Percentiles rank a stretch among this genome's conserved stretches.
Conservation (phyloP, 2,888 invertebrate genomes). For the Drosophila mulleri region DNA sequence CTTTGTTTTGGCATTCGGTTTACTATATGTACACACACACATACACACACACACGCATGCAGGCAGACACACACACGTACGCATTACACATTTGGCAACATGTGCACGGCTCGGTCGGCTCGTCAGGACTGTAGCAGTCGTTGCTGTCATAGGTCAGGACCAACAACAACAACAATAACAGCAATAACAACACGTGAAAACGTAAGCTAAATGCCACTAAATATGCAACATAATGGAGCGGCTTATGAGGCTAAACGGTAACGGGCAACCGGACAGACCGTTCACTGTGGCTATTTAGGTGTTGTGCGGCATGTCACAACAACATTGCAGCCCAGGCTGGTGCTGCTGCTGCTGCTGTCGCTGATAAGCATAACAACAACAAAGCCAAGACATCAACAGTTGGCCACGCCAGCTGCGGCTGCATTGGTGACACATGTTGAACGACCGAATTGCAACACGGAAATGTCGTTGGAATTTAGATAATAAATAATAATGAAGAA, state of each 20-base stretch:
- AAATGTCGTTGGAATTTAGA: conserved; percentile 2
- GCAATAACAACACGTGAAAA: conserved; percentile 23
- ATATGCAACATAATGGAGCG: conserved; percentile 67
- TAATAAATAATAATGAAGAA: not conserved
- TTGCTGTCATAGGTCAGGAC: conserved; percentile 71
- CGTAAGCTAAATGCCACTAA: conserved; percentile 69
- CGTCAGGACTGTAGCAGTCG: conserved; percentile 18
- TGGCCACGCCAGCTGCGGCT: conserved; percentile 40
- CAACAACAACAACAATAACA: conserved; percentile 21
- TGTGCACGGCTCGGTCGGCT: conserved; percentile 54
- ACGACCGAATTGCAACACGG: conserved; percentile 21
- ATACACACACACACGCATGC: conserved; percentile 2
- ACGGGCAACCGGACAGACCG: conserved; percentile 2
- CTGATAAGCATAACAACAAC: conserved; percentile 30
- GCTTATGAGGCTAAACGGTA: conserved; percentile 27
- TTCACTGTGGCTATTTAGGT: conserved; percentile 27
- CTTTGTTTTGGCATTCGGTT: conserved; percentile 67
- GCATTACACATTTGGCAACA: conserved; percentile 61
- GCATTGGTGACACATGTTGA: conserved; percentile 54
- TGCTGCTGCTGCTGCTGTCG: conserved; percentile 19
- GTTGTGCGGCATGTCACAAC: conserved; percentile 70
- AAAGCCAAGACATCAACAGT: conserved; percentile 47
- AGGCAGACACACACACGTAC: not conserved
- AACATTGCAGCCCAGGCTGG: conserved; percentile 24
- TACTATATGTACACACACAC: conserved; percentile 44